Base-by-base conservation (phyloP, 2,113 vertebrate genomes). In the Tachuris rubrigastra region DNA sequence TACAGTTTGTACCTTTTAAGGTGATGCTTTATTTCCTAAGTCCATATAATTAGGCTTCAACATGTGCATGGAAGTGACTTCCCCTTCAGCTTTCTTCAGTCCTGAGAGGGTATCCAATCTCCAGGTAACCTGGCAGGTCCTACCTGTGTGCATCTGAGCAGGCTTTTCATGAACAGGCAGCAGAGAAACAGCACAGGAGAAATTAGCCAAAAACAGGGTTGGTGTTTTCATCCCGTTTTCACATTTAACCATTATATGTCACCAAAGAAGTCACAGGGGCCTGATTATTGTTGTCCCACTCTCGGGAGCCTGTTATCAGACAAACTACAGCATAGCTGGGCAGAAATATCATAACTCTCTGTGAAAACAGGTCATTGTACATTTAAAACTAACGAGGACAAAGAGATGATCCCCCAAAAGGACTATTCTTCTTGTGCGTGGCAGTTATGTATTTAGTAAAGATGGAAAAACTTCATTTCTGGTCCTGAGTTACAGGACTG, bases 131-230 rank as follows among this genome's bases (percentile, higher is more conserved):
- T 10, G 5, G 14, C 6, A 6, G 22, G 22, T 56, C 52, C 30
- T 14, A 22, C 30, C 58, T 42, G 27, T 3, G 12, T 25, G n/a
- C 21, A 53, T 8, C 50, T 41, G 55, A 69, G 59, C 17, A 35
- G 25, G 11, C 21, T 60, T 52, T 41, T 18, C 31, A 27, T 0
- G 0, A 69, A 17, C 1, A 2, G 37, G 16, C 37, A 52, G 18
- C 37, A 28, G 52, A 50, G 30, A 5, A 49, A 49, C 49, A 25
- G 67, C 46, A 28, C 9, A 3, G 9, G 24, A 79, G 14, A 18
- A 68, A 27, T 8, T 46, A 80, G 25, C 20, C 56, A 14, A 0
- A 75, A 71, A 0, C 7, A 8, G 5, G 8, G 11, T 12, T 27
- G 25, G 31, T 17, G 12, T 28, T 46, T 31, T 14, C 67, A 39